A percentile compares a stretch with the other conserved stretches of the same genome.
Conservation (phyloP, 2,113 vertebrate genomes). For the Perognathus longimembris region DNA sequence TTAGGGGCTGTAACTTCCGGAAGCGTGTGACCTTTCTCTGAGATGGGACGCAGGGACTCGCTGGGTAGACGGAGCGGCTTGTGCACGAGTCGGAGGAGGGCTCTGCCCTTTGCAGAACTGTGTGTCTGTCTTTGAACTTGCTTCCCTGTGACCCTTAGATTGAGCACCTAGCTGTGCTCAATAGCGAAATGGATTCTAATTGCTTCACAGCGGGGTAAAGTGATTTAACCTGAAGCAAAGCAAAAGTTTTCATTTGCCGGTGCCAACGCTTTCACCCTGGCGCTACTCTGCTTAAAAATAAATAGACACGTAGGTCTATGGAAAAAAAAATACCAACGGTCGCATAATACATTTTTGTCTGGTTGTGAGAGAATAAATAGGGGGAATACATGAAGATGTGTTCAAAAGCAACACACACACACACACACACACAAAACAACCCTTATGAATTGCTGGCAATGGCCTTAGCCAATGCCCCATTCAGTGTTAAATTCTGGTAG, state of each 20-base stretch:
- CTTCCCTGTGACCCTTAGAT: slow-evolving; percentile 78
- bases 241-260: slow-evolving; percentile 79
- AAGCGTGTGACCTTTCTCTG: background rate
- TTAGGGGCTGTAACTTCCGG: background rate
- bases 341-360: background rate
- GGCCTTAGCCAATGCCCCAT: background rate
- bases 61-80: background rate
- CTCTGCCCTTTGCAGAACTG: slow-evolving; percentile 17
- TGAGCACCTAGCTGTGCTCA: slow-evolving; percentile 78
- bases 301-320: too few species aligned
- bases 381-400: background rate
- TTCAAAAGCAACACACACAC: background rate
- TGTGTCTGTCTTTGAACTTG: slow-evolving; percentile 55
- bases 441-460: background rate
- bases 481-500: slow-evolving; percentile 24
- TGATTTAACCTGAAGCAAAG: slow-evolving; percentile 80
- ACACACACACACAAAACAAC: too few species aligned
- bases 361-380: background rate
- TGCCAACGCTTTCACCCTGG: slow-evolving; percentile 41
- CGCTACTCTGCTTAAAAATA: slow-evolving; percentile 16
- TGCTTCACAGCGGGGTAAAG: slow-evolving; percentile 80
- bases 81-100: background rate
- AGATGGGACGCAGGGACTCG: background rate
- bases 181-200: slow-evolving; percentile 81
- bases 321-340: background rate